These are phyloP conservation scores for Gari tellinella DNA, from an alignment of 2,888 invertebrate genomes.

Conservation along the genomic window DNA sequence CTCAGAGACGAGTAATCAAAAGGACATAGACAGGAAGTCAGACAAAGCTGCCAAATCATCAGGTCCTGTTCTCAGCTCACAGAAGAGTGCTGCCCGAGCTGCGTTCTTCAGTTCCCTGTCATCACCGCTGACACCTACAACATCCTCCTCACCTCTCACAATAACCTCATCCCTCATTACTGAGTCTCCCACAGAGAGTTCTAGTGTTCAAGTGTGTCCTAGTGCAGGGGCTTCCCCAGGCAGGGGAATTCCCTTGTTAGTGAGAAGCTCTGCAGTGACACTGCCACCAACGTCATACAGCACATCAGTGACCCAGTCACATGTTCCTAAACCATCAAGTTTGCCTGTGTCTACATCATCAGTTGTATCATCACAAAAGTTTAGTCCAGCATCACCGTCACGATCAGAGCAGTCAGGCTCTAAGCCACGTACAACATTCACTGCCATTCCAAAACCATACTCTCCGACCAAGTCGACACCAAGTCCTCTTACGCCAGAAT, in stretches of 20 bases:
- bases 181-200: constrained; percentile 53
- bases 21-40: constrained; percentile 12
- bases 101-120: constrained; percentile 75
- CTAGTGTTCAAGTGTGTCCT: constrained; percentile 26
- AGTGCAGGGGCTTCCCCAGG: constrained; percentile 23
- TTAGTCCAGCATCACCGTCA: constrained; percentile 57
- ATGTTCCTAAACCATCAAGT: constrained; percentile 51
- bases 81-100: constrained; percentile 70
- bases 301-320: constrained; percentile 35
- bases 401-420: constrained; percentile 12
- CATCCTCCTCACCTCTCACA: constrained; percentile 37
- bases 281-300: constrained; percentile 37
- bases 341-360: constrained; percentile 45
- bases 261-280: constrained; percentile 50
- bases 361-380: constrained; percentile 26
- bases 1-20: constrained; percentile 28
- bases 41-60: constrained; percentile 30
- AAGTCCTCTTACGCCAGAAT: constrained; percentile 58
- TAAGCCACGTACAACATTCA: constrained; percentile 40
- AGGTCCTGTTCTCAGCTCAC: constrained; percentile 52
- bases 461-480: constrained; percentile 55
- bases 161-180: constrained; percentile 34
- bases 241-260: constrained; percentile 39
- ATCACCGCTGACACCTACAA: constrained; percentile 69
- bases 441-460: constrained; percentile 58